Evolutionary conservation across 2,797 vertebrate genomes (phyloP).

Genomic region (Menidia menidia): DNA sequence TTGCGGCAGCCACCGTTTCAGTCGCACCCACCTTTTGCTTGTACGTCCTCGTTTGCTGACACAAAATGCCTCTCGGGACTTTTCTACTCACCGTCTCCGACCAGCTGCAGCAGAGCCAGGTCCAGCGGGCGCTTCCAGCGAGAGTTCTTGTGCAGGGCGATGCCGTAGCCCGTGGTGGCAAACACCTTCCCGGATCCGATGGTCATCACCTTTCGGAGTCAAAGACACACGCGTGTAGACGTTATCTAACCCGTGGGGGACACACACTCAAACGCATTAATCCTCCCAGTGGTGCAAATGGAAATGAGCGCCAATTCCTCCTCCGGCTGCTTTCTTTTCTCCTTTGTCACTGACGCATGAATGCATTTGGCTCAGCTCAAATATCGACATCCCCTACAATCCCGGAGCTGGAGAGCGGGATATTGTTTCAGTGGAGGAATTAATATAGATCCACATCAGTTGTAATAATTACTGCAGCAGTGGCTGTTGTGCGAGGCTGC

Average conservation of each 20-base stretch:
- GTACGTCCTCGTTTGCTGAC: too few species aligned
- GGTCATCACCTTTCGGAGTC: conserved; percentile 82
- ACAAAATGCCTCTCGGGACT: too few species aligned
- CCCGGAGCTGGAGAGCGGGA: conserved; percentile 18
- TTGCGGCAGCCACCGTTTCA: too few species aligned
- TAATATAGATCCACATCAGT: conserved; percentile 52
- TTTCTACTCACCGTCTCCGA: conserved; percentile 87
- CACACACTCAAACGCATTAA: conserved; percentile 1
- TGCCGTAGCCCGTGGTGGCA: conserved; percentile 92
- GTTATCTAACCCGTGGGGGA: neutral
- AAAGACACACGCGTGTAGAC: conserved; percentile 5
- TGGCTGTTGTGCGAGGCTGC: conserved; percentile 34
- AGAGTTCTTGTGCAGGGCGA: conserved; percentile 92
- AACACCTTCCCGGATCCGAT: conserved; percentile 94
- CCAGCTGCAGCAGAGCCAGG: conserved; percentile 90
- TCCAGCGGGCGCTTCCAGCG: conserved; percentile 92
- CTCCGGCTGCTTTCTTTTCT: neutral
- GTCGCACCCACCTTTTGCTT: too few species aligned
- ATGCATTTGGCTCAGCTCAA: conserved; percentile 21
- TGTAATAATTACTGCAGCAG: conserved; percentile 61
- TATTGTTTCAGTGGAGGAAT: conserved; percentile 50
- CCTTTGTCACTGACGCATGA: neutral
- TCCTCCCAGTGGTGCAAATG: neutral
- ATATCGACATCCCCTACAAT: conserved; percentile 18
- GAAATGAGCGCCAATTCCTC: neutral